Base-by-base conservation (phyloP, 2,113 vertebrate genomes). In the Aegithalos caudatus region DNA sequence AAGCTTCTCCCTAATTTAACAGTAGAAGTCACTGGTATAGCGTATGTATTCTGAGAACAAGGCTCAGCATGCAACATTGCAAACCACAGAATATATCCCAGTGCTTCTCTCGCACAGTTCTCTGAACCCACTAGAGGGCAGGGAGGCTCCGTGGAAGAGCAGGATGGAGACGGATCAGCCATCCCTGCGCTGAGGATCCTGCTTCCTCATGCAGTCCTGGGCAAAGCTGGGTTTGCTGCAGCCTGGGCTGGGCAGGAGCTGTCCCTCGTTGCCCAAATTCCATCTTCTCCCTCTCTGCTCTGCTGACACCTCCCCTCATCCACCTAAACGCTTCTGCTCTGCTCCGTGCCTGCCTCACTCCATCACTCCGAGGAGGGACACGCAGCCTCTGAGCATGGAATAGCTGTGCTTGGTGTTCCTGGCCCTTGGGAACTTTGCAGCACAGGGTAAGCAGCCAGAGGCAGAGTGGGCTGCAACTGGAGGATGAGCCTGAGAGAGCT, bases 351-450 rank as follows among this genome's bases (percentile, higher is more conserved):
- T 27, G 12, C 17, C 37, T 29, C 16, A 12, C 28, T 69, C 50
- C 42, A 86, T 33, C 64, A 19, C 9, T 73, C 27, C 0, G 0
- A 33, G 2, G 1, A 45, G 67, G 44, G 10, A 35, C 3, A 1
- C 20, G 51, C 28, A 19, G 8, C 61, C 15, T 71, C 38, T 33
- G 35, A 38, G 27, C 6, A 0, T 10, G 25, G 9, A 2, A 0
- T 33, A 17, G 51, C 23, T 40, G 19, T 1, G 0, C n/a, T 60
- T 21, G 14, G 4, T 6, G 28, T 17, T 12, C 54, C 42, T 44
- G n/a, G 44, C 3, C 9, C 0, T 0, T 28, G 38, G 44, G 22
- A 56, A 9, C 45, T 31, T 2, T 0, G 37, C 56, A 33, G 65
- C 14, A 5, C 1, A 29, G 25, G 18, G n/a, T 28, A 69, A 69